A percentile compares a stretch with the other conserved stretches of the same genome.
phyloP scores from a whole-genome alignment of 2,888 invertebrate genomes.

The Agrypnus murinus region DNA sequence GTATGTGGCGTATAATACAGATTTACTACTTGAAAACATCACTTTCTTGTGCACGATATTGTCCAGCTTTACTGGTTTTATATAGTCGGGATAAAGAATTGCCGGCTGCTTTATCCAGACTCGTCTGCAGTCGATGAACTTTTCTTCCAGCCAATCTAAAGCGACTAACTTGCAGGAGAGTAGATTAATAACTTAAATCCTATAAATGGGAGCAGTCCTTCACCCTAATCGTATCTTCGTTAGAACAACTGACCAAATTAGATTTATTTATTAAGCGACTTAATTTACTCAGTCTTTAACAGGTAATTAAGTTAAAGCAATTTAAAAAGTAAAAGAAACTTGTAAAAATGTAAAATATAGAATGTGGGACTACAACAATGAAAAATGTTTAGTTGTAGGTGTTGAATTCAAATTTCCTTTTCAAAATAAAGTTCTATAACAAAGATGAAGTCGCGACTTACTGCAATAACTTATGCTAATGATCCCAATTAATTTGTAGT shows the following conservation, averaged over 20 bases:
- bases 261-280: constrained; percentile 7
- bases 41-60: constrained; percentile 14
- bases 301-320: no score
- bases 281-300: no score
- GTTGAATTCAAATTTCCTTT: no score
- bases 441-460: no score
- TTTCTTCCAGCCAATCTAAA: constrained; percentile 3
- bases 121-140: constrained; percentile 34
- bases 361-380: no score
- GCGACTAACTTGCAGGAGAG: not conserved
- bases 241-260: not conserved
- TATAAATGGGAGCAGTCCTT: constrained; percentile 11
- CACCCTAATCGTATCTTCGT: constrained; percentile 12
- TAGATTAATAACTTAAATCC: constrained; percentile 27
- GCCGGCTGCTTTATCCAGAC: constrained; percentile 23
- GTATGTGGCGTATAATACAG: constrained; percentile 22
- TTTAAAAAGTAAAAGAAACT: no score
- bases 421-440: no score
- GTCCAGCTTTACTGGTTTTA: constrained; percentile 27
- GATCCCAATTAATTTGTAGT: no score
- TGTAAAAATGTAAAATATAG: no score
- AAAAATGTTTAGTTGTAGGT: no score
- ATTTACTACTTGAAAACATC: constrained; percentile 27
- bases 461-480: no score
- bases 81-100: constrained; percentile 36